Percentiles rank a stretch among this genome's conserved stretches.
phyloP scores from a whole-genome alignment of 2,797 vertebrate species.

The Smutsia gigantea region DNA sequence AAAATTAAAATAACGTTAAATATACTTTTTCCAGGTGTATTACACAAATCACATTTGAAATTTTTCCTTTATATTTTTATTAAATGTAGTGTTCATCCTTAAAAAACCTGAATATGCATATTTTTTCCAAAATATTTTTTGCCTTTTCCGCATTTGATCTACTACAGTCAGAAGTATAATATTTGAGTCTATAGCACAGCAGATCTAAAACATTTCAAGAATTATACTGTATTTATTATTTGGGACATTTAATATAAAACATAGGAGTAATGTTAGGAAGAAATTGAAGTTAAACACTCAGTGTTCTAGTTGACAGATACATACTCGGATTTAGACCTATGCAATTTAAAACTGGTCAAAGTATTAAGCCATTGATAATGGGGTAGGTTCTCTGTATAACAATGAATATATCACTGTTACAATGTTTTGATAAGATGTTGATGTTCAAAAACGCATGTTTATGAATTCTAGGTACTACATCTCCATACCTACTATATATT shows the following conservation, averaged over 20 bases:
- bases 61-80: slow-evolving; percentile 49
- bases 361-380: slow-evolving; percentile 78
- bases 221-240: slow-evolving; percentile 58
- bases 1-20: slow-evolving; percentile 40
- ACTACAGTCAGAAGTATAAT: slow-evolving; percentile 12
- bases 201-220: slow-evolving; percentile 53
- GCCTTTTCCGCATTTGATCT: neutral
- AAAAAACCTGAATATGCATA: neutral
- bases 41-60: slow-evolving; percentile 56
- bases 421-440: slow-evolving; percentile 76
- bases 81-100: neutral
- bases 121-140: slow-evolving; percentile 4
- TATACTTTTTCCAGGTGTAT: neutral
- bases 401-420: slow-evolving; percentile 65
- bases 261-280: slow-evolving; percentile 52
- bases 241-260: slow-evolving; percentile 59
- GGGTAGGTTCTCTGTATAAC: slow-evolving; percentile 70
- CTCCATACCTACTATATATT: slow-evolving; percentile 44
- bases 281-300: slow-evolving; percentile 76
- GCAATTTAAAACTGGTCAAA: slow-evolving; percentile 80
- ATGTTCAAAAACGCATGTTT: slow-evolving; percentile 70
- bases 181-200: slow-evolving; percentile 31
- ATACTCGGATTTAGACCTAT: slow-evolving; percentile 68
- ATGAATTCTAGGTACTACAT: slow-evolving; percentile 59
- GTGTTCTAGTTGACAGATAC: slow-evolving; percentile 73